These are phyloP conservation scores for Trigoniulus corallinus DNA, from an alignment of 1,140 invertebrate genomes.

Conservation along the genomic window DNA sequence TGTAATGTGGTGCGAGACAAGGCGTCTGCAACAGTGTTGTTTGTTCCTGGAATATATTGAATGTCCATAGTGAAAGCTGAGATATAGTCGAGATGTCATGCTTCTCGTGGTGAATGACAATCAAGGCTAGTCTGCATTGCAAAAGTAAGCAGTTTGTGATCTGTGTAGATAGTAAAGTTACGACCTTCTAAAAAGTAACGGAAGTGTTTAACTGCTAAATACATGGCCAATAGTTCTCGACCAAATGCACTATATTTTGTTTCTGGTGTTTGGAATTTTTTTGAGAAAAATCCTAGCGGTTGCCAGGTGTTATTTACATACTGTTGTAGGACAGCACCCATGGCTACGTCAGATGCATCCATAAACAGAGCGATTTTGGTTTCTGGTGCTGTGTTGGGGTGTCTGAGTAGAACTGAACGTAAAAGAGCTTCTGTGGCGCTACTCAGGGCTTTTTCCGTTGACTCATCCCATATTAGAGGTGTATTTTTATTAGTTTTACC, in stretches of 20 bases:
- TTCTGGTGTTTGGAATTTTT: too few species aligned
- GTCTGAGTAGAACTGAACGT: too few species aligned
- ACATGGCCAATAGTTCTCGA: slow-evolving; percentile 16
- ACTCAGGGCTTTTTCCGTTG: too few species aligned
- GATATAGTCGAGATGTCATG: slow-evolving; percentile 23
- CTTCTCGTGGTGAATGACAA: slow-evolving; percentile 12
- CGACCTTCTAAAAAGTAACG: slow-evolving; percentile 22
- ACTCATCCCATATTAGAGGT: too few species aligned
- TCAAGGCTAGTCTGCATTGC: slow-evolving; percentile 13
- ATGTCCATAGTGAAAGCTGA: slow-evolving; percentile 24
- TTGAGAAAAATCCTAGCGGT: too few species aligned
- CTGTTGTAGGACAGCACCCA: too few species aligned
- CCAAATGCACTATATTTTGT: slow-evolving; percentile 15
- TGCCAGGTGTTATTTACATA: too few species aligned
- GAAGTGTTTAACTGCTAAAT: slow-evolving; percentile 15
- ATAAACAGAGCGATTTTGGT: too few species aligned
- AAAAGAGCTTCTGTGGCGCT: too few species aligned
- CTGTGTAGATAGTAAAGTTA: slow-evolving; percentile 15
- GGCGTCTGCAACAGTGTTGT: slow-evolving; percentile 18
- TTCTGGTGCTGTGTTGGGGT: too few species aligned
- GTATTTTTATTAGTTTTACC: too few species aligned
- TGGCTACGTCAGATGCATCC: too few species aligned
- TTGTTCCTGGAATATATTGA: slow-evolving; percentile 19
- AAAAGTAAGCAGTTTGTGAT: slow-evolving; percentile 19
- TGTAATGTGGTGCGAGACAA: slow-evolving; percentile 11